Percentiles rank a stretch among this genome's conserved stretches.
These are phyloP conservation scores for Enteromius anoplus DNA, from an alignment of 2,797 vertebrate genomes.

Conservation along the genomic window DNA sequence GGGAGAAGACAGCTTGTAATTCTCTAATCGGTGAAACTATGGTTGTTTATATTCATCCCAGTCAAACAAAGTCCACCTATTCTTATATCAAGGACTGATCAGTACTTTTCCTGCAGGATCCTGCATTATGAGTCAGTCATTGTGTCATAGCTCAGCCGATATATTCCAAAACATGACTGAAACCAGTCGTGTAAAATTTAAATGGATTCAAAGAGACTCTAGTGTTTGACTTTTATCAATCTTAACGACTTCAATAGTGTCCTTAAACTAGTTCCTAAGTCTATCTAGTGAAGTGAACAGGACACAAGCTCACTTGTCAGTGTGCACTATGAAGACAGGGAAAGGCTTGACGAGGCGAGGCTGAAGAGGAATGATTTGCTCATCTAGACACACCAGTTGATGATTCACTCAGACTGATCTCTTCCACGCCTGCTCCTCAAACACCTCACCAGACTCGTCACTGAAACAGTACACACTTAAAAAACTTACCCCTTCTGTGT, in stretches of 20 bases:
- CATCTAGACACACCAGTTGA: background rate
- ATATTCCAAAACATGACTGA: background rate
- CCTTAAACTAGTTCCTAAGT: background rate
- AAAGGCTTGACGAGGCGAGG: background rate
- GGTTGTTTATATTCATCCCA: background rate
- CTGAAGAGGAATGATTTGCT: background rate
- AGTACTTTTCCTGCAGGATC: background rate
- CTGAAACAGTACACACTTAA: background rate
- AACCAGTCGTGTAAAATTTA: background rate
- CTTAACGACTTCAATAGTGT: background rate
- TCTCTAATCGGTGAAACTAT: background rate
- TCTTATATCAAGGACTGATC: background rate
- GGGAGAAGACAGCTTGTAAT: background rate
- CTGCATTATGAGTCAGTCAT: background rate
- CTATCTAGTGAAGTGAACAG: background rate
- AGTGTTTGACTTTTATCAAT: background rate
- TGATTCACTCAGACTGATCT: background rate
- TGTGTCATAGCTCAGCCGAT: background rate
- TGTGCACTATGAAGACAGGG: too few relatives aligned
- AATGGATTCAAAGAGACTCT: too few relatives aligned
- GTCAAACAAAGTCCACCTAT: background rate
- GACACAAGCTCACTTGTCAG: background rate
- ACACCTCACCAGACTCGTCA: constrained; percentile 10
- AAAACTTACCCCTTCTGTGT: constrained; percentile 40
- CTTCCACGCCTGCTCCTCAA: background rate